A percentile compares a stretch with the other conserved stretches of the same genome.
phyloP scores from a whole-genome alignment of 2,888 invertebrate species.

The Limnephilus lunatus region DNA sequence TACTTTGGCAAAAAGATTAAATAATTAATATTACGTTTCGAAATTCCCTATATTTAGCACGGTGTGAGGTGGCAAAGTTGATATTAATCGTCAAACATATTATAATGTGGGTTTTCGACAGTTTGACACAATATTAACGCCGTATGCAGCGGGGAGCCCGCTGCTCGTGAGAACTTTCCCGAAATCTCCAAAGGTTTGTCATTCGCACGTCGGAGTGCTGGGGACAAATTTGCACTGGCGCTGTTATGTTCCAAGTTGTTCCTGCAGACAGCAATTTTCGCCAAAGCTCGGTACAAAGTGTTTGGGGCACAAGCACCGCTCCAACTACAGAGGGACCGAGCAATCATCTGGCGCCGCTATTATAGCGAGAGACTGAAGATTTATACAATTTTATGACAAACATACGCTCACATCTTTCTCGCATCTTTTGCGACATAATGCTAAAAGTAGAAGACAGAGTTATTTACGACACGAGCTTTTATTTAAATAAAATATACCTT shows the following conservation, averaged over 20 bases:
- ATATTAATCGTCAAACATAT: conserved; percentile 40
- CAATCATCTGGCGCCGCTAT: conserved; percentile 24
- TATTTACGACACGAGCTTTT: neutral
- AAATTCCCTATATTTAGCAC: neutral
- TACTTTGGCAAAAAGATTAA: neutral
- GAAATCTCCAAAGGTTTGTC: conserved; percentile 46
- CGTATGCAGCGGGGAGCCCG: neutral
- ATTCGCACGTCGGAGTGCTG: conserved; percentile 44
- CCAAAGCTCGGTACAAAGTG: conserved; percentile 10
- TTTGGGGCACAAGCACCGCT: conserved; percentile 3
- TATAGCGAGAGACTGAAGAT: conserved; percentile 2
- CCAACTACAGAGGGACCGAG: neutral
- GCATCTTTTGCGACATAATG: neutral
- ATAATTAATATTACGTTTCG: neutral
- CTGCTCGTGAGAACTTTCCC: conserved; percentile 31
- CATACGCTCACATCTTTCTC: neutral
- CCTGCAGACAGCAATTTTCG: conserved; percentile 42
- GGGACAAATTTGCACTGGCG: conserved; percentile 38
- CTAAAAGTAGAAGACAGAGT: neutral
- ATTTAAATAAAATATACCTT: neutral
- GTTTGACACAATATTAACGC: conserved; percentile 46
- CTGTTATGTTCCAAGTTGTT: conserved; percentile 37
- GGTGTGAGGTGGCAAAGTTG: neutral
- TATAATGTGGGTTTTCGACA: conserved; percentile 47
- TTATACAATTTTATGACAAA: neutral